Conservation (phyloP, 2,888 invertebrate species). For the Caenorhabditis afra region DNA sequence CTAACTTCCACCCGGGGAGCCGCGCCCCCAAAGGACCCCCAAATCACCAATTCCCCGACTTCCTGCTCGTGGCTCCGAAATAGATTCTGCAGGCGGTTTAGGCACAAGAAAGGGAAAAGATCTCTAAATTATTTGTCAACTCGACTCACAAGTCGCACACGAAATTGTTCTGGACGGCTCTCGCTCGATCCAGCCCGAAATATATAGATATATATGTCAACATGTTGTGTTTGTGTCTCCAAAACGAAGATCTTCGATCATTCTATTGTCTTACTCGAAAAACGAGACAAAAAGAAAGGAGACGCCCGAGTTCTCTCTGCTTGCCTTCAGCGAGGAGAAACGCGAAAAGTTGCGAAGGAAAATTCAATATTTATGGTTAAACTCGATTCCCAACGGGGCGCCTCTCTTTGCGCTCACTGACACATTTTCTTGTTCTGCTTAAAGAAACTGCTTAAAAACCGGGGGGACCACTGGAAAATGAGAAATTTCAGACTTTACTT, state of each 20-base stretch:
- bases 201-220: constrained; percentile 1
- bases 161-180: too few relatives aligned
- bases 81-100: too few relatives aligned
- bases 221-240: constrained; percentile 4
- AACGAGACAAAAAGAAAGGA: constrained; percentile 9
- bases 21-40: too few relatives aligned
- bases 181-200: too few relatives aligned
- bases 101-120: too few relatives aligned
- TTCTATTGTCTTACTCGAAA: not conserved
- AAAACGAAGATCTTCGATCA: not conserved
- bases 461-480: too few relatives aligned
- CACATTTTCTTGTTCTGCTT: not conserved
- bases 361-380: constrained; percentile 37
- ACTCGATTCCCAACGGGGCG: constrained; percentile 17
- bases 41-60: too few relatives aligned
- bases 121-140: too few relatives aligned
- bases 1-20: too few relatives aligned
- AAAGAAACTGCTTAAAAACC: too few relatives aligned
- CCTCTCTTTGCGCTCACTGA: not conserved
- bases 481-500: not conserved
- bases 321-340: not conserved
- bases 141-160: too few relatives aligned
- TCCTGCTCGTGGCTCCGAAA: too few relatives aligned
- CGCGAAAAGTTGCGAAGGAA: constrained; percentile 15
- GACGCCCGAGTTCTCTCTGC: not conserved